Percentiles rank a stretch among this genome's conserved stretches.
Evolutionary conservation across 2,888 invertebrate genomes (phyloP).

Genomic region (Cheilosia scutellata): DNA sequence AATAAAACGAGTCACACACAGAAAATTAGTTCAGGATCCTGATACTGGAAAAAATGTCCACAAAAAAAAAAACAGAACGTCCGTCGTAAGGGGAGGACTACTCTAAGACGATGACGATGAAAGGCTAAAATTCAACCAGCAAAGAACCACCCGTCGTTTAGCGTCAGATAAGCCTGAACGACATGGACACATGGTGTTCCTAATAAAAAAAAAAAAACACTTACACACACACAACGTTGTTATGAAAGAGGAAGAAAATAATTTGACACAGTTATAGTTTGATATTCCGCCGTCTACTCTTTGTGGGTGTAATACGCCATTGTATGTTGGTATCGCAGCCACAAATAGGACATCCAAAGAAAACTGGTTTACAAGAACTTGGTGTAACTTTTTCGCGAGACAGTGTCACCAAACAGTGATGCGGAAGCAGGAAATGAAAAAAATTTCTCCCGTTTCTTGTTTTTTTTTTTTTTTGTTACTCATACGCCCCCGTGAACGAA

Average conservation of each 20-base stretch:
- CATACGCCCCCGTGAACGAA: constrained; percentile 22
- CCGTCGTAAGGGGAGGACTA: neutral
- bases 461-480: constrained; percentile 4
- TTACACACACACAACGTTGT: constrained; percentile 23
- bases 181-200: constrained; percentile 57
- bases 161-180: constrained; percentile 63
- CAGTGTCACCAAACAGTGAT: constrained; percentile 25
- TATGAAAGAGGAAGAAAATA: constrained; percentile 47
- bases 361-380: neutral
- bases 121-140: constrained; percentile 62
- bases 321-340: constrained; percentile 33
- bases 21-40: constrained; percentile 53
- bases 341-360: constrained; percentile 31
- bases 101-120: constrained; percentile 20
- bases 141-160: constrained; percentile 43
- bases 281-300: constrained; percentile 43
- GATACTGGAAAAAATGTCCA: constrained; percentile 39
- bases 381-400: neutral
- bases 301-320: constrained; percentile 27
- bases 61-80: constrained; percentile 1
- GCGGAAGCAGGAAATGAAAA: neutral
- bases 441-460: neutral
- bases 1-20: constrained; percentile 55
- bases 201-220: constrained; percentile 10
- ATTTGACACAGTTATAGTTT: constrained; percentile 72